Percentiles rank a stretch among this genome's conserved stretches.
Conservation (phyloP, 2,888 invertebrate species). For the Pegoplata infirma region DNA sequence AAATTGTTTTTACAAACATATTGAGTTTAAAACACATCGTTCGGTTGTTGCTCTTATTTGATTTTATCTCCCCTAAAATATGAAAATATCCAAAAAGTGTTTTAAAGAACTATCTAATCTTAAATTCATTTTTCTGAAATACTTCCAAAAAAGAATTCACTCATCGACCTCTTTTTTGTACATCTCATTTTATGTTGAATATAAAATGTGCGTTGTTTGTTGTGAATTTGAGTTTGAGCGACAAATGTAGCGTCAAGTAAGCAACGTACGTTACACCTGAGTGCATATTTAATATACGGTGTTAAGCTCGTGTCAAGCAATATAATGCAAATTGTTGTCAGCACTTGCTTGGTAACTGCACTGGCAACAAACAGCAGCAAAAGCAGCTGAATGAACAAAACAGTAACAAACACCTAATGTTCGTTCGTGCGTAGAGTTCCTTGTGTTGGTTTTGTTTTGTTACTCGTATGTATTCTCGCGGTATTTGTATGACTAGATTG, state of each 20-base stretch:
- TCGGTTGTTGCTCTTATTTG: no score
- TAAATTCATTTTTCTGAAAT: no score
- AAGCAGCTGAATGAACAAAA: not conserved
- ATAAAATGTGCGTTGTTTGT: not conserved
- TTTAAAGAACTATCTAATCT: no score
- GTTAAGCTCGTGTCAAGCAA: constrained; percentile 45
- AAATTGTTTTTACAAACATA: no score
- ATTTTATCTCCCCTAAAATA: no score
- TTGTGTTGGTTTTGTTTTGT: no score
- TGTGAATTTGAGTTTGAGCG: not conserved
- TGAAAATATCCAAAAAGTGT: no score
- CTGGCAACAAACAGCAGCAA: not conserved
- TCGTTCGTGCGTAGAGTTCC: constrained; percentile 46
- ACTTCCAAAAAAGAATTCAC: not conserved
- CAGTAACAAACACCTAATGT: constrained; percentile 34
- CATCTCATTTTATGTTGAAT: not conserved
- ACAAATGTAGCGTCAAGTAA: constrained; percentile 52
- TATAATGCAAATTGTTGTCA: constrained; percentile 57
- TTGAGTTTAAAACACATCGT: no score
- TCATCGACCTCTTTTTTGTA: no score
- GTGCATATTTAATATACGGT: constrained; percentile 44
- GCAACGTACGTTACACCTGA: constrained; percentile 54
- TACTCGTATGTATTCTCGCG: constrained; percentile 14
- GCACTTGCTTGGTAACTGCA: constrained; percentile 27
- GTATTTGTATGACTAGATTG: constrained; percentile 44